A percentile compares a stretch with the other conserved stretches of the same genome.
Conservation (phyloP, 1,140 invertebrate genomes). For the Drosophila grimshawi region DNA sequence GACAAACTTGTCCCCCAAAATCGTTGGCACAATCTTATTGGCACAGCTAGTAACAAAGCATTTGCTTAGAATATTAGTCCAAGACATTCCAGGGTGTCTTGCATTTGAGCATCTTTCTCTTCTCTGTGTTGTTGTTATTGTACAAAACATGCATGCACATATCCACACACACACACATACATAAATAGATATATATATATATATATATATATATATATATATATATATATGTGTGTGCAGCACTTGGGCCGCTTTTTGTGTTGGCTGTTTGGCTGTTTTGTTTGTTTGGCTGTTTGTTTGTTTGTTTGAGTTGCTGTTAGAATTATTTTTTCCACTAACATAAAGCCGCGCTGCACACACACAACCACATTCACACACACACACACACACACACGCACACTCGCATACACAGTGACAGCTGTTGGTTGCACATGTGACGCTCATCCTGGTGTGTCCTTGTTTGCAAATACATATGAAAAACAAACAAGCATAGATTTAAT, state of each 20-base stretch:
- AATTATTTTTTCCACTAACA: constrained; percentile 80
- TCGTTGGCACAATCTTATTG: no score
- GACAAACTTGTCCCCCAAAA: no score
- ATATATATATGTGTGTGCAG: constrained; percentile 1
- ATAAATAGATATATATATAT: not conserved
- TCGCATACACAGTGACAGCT: constrained; percentile 4
- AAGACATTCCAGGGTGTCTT: constrained; percentile 4
- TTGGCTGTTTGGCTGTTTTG: constrained; percentile 73
- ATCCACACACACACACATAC: not conserved
- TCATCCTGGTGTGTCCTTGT: constrained; percentile 59
- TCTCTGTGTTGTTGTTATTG: constrained; percentile 34
- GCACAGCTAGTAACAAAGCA: no score
- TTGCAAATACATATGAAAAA: constrained; percentile 79
- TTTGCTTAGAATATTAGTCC: no score
- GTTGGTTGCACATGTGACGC: constrained; percentile 53
- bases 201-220: not conserved
- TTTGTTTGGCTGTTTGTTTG: constrained; percentile 67
- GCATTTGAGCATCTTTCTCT: not conserved
- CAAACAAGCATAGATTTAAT: constrained; percentile 82
- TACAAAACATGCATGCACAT: constrained; percentile 9
- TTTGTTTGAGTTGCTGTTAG: constrained; percentile 81
- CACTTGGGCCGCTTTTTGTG: constrained; percentile 76
- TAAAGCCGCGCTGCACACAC: constrained; percentile 72
- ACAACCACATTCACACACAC: constrained; percentile 27
- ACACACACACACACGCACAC: constrained; percentile 2